Percentiles rank a stretch among this genome's conserved stretches.
phyloP scores from a whole-genome alignment of 2,113 vertebrate genomes.

The Macroglossus sobrinus region DNA sequence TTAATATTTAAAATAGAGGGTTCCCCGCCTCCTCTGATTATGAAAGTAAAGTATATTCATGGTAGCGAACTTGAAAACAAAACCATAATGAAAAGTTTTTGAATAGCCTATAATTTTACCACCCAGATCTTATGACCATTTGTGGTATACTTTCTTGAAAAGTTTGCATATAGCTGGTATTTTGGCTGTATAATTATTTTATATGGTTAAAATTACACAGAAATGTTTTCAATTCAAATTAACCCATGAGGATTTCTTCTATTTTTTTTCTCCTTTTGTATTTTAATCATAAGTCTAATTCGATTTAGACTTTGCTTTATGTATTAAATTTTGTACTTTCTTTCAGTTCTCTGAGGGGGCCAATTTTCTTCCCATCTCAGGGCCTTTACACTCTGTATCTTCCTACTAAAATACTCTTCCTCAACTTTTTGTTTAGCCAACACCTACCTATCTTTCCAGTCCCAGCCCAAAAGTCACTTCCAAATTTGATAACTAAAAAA shows the following conservation, averaged over 20 bases:
- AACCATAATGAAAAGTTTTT: background rate
- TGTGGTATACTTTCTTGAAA: background rate
- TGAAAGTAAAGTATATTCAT: constrained; percentile 1
- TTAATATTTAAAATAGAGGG: background rate
- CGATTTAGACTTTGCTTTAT: background rate
- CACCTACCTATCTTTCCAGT: background rate
- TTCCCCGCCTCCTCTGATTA: background rate
- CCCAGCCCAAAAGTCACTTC: background rate
- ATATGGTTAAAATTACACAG: background rate
- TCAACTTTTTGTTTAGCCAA: background rate
- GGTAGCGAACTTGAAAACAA: background rate
- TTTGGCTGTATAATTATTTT: background rate
- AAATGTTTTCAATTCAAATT: background rate
- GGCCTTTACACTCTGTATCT: background rate
- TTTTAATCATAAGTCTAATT: background rate
- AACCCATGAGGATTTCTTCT: background rate
- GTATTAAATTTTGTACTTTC: background rate
- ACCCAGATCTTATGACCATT: background rate
- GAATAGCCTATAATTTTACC: background rate
- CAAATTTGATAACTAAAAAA: background rate
- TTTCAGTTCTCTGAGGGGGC: background rate
- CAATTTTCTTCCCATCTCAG: background rate
- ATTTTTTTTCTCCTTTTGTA: background rate
- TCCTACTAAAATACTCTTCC: background rate
- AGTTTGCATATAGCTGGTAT: background rate